These are phyloP conservation scores for Porites evermanni DNA, from an alignment of 92 coral and sea anemone species.

Conservation along the genomic window DNA sequence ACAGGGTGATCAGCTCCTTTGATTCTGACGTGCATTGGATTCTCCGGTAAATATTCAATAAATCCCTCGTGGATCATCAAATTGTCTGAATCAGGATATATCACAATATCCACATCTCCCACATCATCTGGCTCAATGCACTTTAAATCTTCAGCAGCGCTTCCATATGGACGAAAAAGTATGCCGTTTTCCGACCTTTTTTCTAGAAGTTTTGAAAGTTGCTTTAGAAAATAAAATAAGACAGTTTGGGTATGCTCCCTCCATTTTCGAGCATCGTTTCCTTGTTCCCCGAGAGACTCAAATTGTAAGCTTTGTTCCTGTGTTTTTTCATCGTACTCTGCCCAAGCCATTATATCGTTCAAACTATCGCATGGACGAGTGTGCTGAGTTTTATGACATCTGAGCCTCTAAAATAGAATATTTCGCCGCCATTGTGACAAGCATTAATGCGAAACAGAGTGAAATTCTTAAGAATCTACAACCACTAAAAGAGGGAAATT, in stretches of 20 bases:
- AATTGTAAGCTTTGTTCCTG: slow-evolving; percentile 40
- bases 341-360: slow-evolving; percentile 8
- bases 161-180: slow-evolving; percentile 53
- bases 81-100: slow-evolving; percentile 57
- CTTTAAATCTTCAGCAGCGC: slow-evolving; percentile 67
- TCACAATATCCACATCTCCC: slow-evolving; percentile 76
- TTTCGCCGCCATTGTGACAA: slow-evolving; percentile 10
- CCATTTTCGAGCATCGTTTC: slow-evolving; percentile 35
- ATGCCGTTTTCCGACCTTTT: not conserved
- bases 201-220: not conserved
- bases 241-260: not conserved
- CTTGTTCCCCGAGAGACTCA: slow-evolving; percentile 22
- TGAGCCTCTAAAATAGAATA: no score
- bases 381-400: no score
- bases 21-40: slow-evolving; percentile 50
- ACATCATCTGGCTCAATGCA: slow-evolving; percentile 54
- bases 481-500: not conserved
- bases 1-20: slow-evolving; percentile 67
- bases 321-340: not conserved
- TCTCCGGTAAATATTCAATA: slow-evolving; percentile 34
- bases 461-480: not conserved
- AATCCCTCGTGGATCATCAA: slow-evolving; percentile 10
- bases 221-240: not conserved
- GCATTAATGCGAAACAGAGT: not conserved
- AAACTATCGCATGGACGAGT: no score